Conservation (phyloP, 2,113 vertebrate species). For the Tragelaphus imberbis region DNA sequence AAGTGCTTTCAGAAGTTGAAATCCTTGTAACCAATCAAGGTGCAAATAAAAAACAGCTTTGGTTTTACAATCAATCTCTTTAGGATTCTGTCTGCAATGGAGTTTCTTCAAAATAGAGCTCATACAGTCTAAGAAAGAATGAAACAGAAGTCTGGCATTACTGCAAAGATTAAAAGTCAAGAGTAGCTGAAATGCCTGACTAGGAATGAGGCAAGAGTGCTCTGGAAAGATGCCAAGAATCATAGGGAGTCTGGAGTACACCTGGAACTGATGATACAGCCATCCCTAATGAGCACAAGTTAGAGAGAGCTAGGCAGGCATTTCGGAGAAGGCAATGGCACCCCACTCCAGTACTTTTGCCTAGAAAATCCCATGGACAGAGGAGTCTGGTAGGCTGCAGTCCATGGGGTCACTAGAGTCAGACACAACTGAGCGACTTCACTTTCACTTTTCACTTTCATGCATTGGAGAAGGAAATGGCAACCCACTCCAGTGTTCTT, state of each 20-base stretch:
- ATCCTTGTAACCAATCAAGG: not conserved
- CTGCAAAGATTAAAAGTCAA: not conserved
- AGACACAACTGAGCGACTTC: too few species aligned
- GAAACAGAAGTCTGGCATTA: not conserved
- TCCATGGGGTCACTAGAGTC: too few species aligned
- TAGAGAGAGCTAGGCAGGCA: not conserved
- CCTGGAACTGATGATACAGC: not conserved
- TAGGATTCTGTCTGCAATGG: not conserved
- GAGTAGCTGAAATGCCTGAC: not conserved
- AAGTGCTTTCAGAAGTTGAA: not conserved
- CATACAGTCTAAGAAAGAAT: not conserved
- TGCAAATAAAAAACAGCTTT: not conserved
- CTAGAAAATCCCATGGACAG: too few species aligned
- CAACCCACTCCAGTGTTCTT: too few species aligned
- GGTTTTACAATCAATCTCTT: not conserved
- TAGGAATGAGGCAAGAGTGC: not conserved
- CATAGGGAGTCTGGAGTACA: too few species aligned
- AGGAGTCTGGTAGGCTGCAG: too few species aligned
- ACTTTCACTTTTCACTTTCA: too few species aligned
- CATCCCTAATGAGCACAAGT: not conserved
- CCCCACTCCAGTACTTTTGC: too few species aligned
- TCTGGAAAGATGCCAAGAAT: not conserved
- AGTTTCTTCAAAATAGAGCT: not conserved
- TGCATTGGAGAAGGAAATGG: too few species aligned
- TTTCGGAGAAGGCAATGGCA: too few species aligned